Base-by-base conservation (phyloP, 2,113 vertebrate species). In the Tapirus terrestris region DNA sequence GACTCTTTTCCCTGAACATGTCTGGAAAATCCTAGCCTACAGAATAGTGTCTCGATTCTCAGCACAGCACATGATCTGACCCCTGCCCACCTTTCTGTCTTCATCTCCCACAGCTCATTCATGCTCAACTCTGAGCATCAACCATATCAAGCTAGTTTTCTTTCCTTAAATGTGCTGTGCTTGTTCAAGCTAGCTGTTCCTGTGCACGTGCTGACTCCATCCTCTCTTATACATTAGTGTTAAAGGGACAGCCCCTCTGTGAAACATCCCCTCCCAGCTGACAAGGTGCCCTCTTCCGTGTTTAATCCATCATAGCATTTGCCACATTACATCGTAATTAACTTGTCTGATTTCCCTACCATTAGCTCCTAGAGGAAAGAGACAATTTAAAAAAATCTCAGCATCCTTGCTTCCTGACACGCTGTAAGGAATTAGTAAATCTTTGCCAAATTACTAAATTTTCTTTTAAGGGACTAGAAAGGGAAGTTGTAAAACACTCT, bases 1-100 rank as follows among this genome's bases (percentile, higher is more conserved):
- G 94, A 86, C 43, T 96, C 67, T 85, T 95, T 87, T 92, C 81
- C 90, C 65, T 97, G 81, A 96, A 84, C 17, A 85, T 94, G 56
- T 89, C 84, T 97, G 96, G 75, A 77, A 97, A 96, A 88, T 65
- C 76, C n/a, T 91, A 45, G 29, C 23, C 23, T 94, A 84, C 77
- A 94, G 48, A 60, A 92, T 31, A 87, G 60, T 0, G 8, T 91
- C 53, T 93, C 29, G 1, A 56, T 76, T 85, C 43, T 68, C 80
- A 75, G 25, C n/a, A 43, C 5, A 33, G 53, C n/a, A 84, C 5
- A 73, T 60, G 36, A 89, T 33, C 39, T 73, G 79, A 80, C 21
- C 58, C n/a, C 58, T 84, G 31, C 76, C 76, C 56, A 88, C 39
- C 56, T 91, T 96, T 95, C 75, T 92, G 11, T 43, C 58, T 53